Conservation (phyloP, 2,113 vertebrate genomes). For the Sisor rabdophorus region DNA sequence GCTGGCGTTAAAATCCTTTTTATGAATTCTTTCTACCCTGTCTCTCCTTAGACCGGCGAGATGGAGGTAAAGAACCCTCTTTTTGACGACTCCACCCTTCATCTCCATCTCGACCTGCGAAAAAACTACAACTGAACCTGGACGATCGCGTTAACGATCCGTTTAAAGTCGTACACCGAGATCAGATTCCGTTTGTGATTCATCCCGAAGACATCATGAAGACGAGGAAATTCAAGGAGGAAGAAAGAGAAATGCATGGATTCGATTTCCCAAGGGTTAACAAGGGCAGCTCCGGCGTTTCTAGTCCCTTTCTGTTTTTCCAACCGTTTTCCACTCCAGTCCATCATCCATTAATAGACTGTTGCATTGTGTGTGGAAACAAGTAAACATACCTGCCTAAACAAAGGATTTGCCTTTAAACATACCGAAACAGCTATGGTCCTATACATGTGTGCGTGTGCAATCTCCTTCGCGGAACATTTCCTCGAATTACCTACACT, state of each 20-base stretch:
- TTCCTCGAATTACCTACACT: neutral
- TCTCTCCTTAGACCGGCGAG: constrained; percentile 79
- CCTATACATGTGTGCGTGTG: neutral
- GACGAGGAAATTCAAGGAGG: neutral
- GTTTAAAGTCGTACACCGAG: neutral
- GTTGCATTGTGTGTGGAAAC: constrained; percentile 19
- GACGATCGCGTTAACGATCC: neutral
- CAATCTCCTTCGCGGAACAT: constrained; percentile 19
- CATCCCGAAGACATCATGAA: neutral
- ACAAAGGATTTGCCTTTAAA: constrained; percentile 30
- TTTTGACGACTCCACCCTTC: constrained; percentile 83
- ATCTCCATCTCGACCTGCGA: constrained; percentile 71
- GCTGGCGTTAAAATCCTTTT: neutral
- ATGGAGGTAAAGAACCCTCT: constrained; percentile 96
- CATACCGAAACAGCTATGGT: neutral
- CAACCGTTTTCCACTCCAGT: neutral
- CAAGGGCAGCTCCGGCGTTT: constrained; percentile 1
- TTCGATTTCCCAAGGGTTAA: neutral
- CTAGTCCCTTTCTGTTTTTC: constrained; percentile 18
- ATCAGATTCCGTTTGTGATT: constrained; percentile 14
- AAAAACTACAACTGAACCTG: constrained; percentile 65
- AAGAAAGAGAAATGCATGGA: neutral
- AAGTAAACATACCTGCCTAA: constrained; percentile 25
- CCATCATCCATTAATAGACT: constrained; percentile 20
- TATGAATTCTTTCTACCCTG: neutral